Evolutionary conservation across 64 coral and sea anemone species (phyloP).

Genomic region (Stichodactyla mertensii): DNA sequence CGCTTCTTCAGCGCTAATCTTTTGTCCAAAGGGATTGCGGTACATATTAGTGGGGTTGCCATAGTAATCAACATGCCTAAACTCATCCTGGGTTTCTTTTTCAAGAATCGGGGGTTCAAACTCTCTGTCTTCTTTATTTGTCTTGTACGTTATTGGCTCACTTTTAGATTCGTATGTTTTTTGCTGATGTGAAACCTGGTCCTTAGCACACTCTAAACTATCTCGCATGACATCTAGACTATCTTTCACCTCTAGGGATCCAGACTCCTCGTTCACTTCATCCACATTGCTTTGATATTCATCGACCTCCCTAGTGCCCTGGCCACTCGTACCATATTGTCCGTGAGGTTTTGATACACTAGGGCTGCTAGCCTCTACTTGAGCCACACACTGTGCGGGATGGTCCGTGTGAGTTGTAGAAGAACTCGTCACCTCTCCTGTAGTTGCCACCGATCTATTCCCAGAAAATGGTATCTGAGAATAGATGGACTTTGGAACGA

Average conservation of each 20-base stretch:
- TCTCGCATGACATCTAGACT: slow-evolving; percentile 14
- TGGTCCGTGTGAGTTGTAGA: slow-evolving; percentile 8
- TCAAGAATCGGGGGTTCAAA: background rate
- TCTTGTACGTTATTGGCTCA: background rate
- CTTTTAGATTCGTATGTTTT: background rate
- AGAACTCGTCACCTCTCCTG: slow-evolving; percentile 1
- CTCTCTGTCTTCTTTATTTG: background rate
- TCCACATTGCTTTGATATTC: background rate
- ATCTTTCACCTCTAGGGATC: background rate
- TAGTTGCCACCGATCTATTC: background rate
- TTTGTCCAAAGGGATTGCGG: slow-evolving; percentile 13
- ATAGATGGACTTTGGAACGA: slow-evolving; percentile 15
- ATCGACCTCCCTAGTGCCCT: background rate
- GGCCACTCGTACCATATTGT: background rate
- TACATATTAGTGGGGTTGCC: slow-evolving; percentile 12
- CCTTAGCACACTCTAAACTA: background rate
- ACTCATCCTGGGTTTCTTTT: background rate
- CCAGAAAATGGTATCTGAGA: slow-evolving; percentile 6
- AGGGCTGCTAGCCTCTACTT: background rate
- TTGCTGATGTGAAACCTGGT: background rate
- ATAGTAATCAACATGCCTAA: slow-evolving; percentile 22
- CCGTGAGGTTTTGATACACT: background rate
- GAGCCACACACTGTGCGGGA: slow-evolving; percentile 3
- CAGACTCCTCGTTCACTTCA: background rate
- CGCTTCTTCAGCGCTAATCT: background rate